Base-by-base conservation (phyloP, 2,888 invertebrate species). In the Tridacna crocea region DNA sequence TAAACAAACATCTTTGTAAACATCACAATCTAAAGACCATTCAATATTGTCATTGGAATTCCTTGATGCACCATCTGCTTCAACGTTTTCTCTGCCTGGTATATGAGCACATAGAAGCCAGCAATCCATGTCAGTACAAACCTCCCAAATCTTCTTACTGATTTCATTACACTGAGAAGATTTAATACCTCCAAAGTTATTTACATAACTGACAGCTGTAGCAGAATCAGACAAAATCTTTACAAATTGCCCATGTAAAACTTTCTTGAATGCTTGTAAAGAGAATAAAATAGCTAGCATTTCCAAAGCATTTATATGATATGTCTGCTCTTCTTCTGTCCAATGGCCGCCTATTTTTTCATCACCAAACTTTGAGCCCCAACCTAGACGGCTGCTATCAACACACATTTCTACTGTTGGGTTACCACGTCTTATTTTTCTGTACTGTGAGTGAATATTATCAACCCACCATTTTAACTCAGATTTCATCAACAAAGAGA, bases 401-500 rank as follows among this genome's bases (percentile, higher is more conserved):
- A 60, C 36, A 19, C 46, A 48, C 17, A 75, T 76, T 27, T 72
- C 48, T 17, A 55, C 36, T n/a, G 55, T 46, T 24, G 77, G 80
- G 27, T 77, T 77, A 22, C 27, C 74, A 11, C 68, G 22, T 2
- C 48, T 13, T 65, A 85, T 82, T 48, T 72, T 58, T 26, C 85
- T 77, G 24, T 19, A 48, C 66, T 72, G 74, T 17, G 17, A n/a
- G 46, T 36, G 58, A 13, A 87, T 24, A 77, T 83, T 78, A 55
- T 70, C 66, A 58, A 83, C 60, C 81, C 83, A 83, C 83, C 83
- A 85, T n/a, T 79, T 48, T 46, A 83, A 61, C 10, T 85, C 55
- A 24, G 17, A 13, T 61, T 73, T 83, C 66, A 83, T 75, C n/a
- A 17, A 19, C 51, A 47, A 51, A 36, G 80, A 47, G 46, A 87